These are phyloP conservation scores for Labia minor DNA, from an alignment of 2,888 invertebrate species.

Conservation along the genomic window DNA sequence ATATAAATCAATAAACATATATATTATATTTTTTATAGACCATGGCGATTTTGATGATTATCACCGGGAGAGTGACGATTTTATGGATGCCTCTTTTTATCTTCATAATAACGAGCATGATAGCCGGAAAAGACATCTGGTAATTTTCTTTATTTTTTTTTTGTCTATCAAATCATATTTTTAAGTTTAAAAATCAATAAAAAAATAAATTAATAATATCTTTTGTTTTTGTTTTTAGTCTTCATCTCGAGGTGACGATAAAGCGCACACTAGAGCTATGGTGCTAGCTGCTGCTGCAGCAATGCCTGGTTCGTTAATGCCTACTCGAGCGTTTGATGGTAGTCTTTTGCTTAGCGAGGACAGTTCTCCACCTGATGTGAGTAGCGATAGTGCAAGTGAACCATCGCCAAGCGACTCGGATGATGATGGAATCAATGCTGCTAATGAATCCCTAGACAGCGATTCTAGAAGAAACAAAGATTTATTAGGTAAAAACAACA, in stretches of 20 bases:
- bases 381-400: constrained; percentile 22
- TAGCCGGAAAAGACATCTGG: constrained; percentile 5
- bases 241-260: constrained; percentile 21
- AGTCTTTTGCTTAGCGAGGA: constrained; percentile 23
- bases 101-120: neutral
- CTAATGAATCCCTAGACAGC: neutral
- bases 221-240: constrained; percentile 16
- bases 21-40: neutral
- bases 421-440: constrained; percentile 1
- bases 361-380: constrained; percentile 25
- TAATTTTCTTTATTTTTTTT: no score
- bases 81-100: neutral
- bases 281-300: neutral
- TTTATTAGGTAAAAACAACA: no score
- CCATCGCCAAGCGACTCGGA: constrained; percentile 24
- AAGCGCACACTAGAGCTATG: neutral
- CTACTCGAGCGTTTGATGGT: neutral
- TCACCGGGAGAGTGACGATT: neutral
- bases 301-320: neutral
- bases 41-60: neutral
- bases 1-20: no score
- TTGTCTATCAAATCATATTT: neutral
- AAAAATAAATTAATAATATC: no score
- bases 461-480: no score
- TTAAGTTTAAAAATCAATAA: no score